Evolutionary conservation across 2,888 invertebrate genomes (phyloP), one percentile per base, ranked within the genome.

Genomic region (Formica aserva): DNA sequence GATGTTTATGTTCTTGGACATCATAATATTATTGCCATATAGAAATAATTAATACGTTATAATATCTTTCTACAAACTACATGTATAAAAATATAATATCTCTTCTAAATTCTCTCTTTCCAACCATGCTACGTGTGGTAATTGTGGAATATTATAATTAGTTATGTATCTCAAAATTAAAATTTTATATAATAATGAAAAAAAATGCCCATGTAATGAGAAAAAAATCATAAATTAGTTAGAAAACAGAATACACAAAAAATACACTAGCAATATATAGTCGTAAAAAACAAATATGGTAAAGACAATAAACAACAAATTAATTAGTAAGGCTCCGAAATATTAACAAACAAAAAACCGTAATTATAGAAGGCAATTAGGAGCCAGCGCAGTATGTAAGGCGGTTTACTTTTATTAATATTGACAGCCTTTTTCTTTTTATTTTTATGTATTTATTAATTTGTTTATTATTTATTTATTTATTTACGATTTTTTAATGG

Each of bases 21-120:
- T 3, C n/a, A 38, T 77, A 13, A 66, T 35, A 77, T 77, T 55
- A 76, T 77, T 77, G 38, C 9, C 29, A 55, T 9, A 41, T 66
- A 29, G 11, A 67, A 66, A 38, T 52, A 55, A 77, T 77, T 41
- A 77, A 77, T 55, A 65, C 1, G 13, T 55, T 55, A 5, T 52
- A 41, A 66, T 77, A 66, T 41, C 3, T 11, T 55, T 41, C 11
- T 41, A 11, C 32, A 75, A 72, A 5, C 26, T 62, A 3, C 3
- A 32, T 45, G 0, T 13, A 38, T 29, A 38, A 55, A 63, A 65
- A 65, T 38, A 52, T 48, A n/a, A 63, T 75, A 63, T 63, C 29
- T 55, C 8, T 48, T 18, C 5, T 48, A 18, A 1, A 52, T n/a
- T 8, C 5, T 52, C n/a, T 52, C 35, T 65, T 35, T 76, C 13